Evolutionary conservation across 23 tunicate species (phyloP).

Genomic region (Diplosoma virens): DNA sequence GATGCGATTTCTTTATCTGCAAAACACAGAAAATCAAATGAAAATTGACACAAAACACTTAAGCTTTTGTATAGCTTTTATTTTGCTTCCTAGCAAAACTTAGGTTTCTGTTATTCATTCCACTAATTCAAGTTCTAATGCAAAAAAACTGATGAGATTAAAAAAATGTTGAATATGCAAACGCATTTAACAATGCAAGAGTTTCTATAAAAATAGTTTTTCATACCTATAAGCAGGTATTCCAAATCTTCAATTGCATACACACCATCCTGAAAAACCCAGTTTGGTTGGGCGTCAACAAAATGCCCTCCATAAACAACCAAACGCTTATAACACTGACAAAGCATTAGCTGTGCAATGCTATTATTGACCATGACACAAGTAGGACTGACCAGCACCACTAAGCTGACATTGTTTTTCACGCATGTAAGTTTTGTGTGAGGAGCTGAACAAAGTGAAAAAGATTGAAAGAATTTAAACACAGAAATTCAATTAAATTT

Average conservation of each 20-base stretch:
- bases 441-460: slow-evolving; percentile 26
- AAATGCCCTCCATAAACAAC: slow-evolving; percentile 66
- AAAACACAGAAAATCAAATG: neutral
- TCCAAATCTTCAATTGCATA: slow-evolving; percentile 46
- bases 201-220: neutral
- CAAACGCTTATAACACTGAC: slow-evolving; percentile 14
- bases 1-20: neutral
- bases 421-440: neutral
- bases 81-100: too few relatives aligned
- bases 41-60: too few relatives aligned
- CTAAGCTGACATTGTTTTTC: neutral
- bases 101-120: too few relatives aligned
- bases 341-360: slow-evolving; percentile 8
- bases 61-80: too few relatives aligned
- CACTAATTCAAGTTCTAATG: too few relatives aligned
- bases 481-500: neutral
- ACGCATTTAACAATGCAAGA: too few relatives aligned
- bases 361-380: slow-evolving; percentile 24
- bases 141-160: too few relatives aligned
- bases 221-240: slow-evolving; percentile 42
- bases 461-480: neutral
- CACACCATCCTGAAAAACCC: slow-evolving; percentile 68
- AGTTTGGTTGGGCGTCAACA: slow-evolving; percentile 38
- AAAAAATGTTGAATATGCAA: too few relatives aligned
- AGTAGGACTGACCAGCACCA: slow-evolving; percentile 30